A percentile compares a stretch with the other conserved stretches of the same genome.
These are phyloP conservation scores for Synergus umbraculus DNA, from an alignment of 2,888 invertebrate species.

Conservation along the genomic window DNA sequence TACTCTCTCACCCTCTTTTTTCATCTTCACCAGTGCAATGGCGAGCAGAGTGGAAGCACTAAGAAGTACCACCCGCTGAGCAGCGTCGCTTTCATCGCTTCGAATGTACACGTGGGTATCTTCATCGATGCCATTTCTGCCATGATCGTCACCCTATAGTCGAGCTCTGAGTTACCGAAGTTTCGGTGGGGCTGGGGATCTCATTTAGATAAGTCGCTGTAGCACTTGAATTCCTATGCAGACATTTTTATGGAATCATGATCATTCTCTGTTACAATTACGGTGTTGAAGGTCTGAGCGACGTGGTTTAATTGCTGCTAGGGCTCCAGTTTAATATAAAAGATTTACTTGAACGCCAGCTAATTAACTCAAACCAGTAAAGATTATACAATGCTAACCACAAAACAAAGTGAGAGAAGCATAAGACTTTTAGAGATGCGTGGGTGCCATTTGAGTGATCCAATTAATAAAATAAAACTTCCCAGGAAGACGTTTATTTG, in stretches of 20 bases:
- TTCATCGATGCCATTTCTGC: constrained; percentile 41
- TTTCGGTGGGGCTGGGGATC: constrained; percentile 25
- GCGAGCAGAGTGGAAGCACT: constrained; percentile 35
- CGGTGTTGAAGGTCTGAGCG: background rate
- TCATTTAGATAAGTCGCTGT: constrained; percentile 30
- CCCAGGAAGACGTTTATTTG: too few relatives aligned
- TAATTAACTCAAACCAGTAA: too few relatives aligned
- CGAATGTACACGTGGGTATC: constrained; percentile 36
- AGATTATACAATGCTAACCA: too few relatives aligned
- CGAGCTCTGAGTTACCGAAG: constrained; percentile 2
- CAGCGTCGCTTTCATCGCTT: constrained; percentile 35
- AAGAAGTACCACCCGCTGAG: constrained; percentile 43
- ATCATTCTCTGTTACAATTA: too few relatives aligned
- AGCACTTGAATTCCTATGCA: background rate
- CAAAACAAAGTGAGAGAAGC: too few relatives aligned
- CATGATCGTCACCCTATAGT: constrained; percentile 33
- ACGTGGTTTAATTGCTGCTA: too few relatives aligned
- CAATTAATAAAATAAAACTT: too few relatives aligned
- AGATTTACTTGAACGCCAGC: too few relatives aligned
- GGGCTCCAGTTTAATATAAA: too few relatives aligned
- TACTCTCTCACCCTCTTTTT: constrained; percentile 44
- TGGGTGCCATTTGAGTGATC: too few relatives aligned
- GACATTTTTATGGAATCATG: background rate
- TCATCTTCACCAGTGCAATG: constrained; percentile 13
- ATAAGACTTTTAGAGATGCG: too few relatives aligned